Evolutionary conservation across 2,113 vertebrate genomes (phyloP).

Genomic region (Catharus fuscescens): DNA sequence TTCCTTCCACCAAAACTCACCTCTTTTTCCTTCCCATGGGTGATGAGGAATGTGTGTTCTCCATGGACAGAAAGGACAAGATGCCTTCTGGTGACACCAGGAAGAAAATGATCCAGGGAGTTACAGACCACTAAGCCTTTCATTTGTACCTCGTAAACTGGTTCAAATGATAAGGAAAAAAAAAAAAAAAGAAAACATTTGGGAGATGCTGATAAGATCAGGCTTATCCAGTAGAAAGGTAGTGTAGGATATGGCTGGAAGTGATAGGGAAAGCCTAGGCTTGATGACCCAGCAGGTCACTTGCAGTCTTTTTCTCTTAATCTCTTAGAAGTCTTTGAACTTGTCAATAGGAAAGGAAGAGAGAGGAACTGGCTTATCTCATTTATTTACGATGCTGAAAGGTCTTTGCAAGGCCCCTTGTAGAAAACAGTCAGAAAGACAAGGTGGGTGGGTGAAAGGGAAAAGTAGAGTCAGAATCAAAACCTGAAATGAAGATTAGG

Average conservation of each 20-base stretch:
- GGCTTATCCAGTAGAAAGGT: conserved; percentile 56
- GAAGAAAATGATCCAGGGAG: conserved; percentile 15
- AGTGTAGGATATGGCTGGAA: conserved; percentile 38
- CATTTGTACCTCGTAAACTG: conserved; percentile 49
- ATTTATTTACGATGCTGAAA: conserved; percentile 41
- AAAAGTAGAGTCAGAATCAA: not conserved
- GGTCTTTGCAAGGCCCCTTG: not conserved
- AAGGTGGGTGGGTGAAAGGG: not conserved
- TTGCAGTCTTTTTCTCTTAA: conserved; percentile 52
- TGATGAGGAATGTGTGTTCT: not conserved
- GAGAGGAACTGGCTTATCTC: conserved; percentile 49
- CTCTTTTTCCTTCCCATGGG: not conserved
- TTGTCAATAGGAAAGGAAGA: conserved; percentile 25
- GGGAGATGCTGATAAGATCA: conserved; percentile 52
- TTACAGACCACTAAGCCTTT: conserved; percentile 22
- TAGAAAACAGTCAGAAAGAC: conserved; percentile 17
- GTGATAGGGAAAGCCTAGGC: conserved; percentile 41
- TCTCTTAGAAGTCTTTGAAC: conserved; percentile 60
- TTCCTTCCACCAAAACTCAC: not conserved
- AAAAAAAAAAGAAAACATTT: conserved; percentile 30
- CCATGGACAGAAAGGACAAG: not conserved
- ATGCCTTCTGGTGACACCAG: not conserved
- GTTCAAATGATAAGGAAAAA: conserved; percentile 25
- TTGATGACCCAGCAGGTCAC: conserved; percentile 58
- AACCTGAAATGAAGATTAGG: not conserved